Evolutionary conservation across 2,113 vertebrate genomes (phyloP).

Genomic region (Turnix velox): DNA sequence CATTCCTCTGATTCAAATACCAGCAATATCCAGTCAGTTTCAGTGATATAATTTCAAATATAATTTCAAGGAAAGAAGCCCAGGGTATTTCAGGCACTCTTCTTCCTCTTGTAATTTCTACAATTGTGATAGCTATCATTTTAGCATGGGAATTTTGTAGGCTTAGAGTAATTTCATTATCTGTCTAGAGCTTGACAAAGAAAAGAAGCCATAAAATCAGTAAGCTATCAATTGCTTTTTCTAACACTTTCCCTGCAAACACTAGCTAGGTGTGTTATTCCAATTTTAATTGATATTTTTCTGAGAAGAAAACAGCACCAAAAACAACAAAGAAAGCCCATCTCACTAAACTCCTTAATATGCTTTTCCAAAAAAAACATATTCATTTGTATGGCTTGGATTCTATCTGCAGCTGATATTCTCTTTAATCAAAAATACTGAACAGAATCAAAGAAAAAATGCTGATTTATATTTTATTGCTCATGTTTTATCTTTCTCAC

Average conservation of each 20-base stretch:
- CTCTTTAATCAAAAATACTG: slow-evolving; percentile 63
- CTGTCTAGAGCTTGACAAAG: neutral
- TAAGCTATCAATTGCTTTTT: neutral
- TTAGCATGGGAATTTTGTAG: neutral
- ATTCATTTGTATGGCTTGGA: slow-evolving; percentile 41
- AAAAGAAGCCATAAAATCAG: neutral
- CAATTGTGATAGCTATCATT: neutral
- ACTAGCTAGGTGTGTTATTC: neutral
- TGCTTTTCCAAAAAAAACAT: slow-evolving; percentile 11
- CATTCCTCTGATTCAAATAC: neutral
- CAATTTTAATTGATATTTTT: neutral
- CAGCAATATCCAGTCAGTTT: neutral
- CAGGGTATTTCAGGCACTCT: neutral
- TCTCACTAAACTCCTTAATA: neutral
- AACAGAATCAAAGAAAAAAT: slow-evolving; percentile 57
- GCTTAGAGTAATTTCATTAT: neutral
- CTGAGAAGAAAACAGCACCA: neutral
- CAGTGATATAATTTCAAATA: neutral
- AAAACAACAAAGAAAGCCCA: neutral
- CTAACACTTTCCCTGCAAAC: neutral
- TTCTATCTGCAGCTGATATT: slow-evolving; percentile 59
- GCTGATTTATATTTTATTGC: slow-evolving; percentile 60
- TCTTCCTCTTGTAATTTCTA: neutral
- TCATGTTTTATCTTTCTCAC: slow-evolving; percentile 43
- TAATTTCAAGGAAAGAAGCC: neutral